These are phyloP conservation scores for Drosophila multiciliata DNA, from an alignment of 2,888 invertebrate species.

Conservation along the genomic window DNA sequence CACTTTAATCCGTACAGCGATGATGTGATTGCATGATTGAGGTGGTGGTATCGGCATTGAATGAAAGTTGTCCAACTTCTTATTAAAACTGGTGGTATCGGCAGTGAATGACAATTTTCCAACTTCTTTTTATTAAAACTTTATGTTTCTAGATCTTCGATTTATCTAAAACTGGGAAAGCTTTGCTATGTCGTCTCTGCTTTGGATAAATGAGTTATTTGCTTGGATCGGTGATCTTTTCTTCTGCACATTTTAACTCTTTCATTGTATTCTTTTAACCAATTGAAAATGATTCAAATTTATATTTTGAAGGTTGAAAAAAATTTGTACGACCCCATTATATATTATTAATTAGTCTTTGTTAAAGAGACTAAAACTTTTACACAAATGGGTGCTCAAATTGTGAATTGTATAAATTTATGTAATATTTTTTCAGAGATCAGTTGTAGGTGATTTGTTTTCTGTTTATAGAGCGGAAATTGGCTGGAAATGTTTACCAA, in stretches of 20 bases:
- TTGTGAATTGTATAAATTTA: background rate
- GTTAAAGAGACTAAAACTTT: no score
- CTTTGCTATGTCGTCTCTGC: background rate
- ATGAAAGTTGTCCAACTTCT: conserved; percentile 39
- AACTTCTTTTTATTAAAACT: background rate
- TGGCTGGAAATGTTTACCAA: background rate
- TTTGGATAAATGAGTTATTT: background rate
- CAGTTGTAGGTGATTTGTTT: background rate
- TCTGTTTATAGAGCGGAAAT: background rate
- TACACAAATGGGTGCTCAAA: background rate
- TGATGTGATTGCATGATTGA: conserved; percentile 44
- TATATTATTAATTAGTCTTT: background rate
- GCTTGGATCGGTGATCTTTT: background rate
- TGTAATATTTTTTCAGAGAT: background rate
- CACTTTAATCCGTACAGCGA: conserved; percentile 14
- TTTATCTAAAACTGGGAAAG: background rate
- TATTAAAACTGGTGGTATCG: conserved; percentile 1
- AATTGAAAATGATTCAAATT: background rate
- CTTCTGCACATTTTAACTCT: background rate
- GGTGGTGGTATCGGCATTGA: conserved; percentile 40
- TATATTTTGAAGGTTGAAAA: no score
- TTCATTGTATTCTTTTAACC: background rate
- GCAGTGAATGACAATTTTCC: conserved; percentile 53
- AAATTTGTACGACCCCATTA: no score
- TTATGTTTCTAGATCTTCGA: background rate